phyloP scores from a whole-genome alignment of 2,797 vertebrate species.

The Sebastolobus altivelis region DNA sequence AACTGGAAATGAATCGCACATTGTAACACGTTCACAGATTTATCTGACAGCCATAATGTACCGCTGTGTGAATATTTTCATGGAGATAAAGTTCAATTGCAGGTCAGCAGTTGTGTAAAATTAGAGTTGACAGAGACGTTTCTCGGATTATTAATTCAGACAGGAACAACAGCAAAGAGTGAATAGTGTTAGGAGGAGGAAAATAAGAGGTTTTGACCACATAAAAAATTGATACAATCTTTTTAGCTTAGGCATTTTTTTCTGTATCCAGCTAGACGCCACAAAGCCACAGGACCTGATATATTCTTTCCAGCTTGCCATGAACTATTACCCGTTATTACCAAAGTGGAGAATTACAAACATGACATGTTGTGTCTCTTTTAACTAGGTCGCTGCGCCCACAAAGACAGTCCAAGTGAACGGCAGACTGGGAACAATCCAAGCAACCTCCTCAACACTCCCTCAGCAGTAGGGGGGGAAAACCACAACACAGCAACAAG shows the following conservation, averaged over 20 bases:
- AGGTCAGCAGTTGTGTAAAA: constrained; percentile 46
- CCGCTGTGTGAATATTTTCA: constrained; percentile 33
- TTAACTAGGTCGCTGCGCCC: constrained; percentile 78
- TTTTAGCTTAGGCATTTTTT: background rate
- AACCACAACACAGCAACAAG: constrained; percentile 15
- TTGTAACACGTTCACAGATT: constrained; percentile 40
- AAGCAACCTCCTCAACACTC: constrained; percentile 57
- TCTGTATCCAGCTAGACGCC: background rate
- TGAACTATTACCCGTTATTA: constrained; percentile 29
- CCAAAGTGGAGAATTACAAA: constrained; percentile 33
- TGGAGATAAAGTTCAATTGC: constrained; percentile 59
- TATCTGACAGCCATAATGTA: constrained; percentile 44
- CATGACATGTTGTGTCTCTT: constrained; percentile 57
- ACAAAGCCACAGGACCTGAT: constrained; percentile 23
- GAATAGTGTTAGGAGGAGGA: constrained; percentile 1
- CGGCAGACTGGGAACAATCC: constrained; percentile 84
- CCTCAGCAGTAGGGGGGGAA: constrained; percentile 41
- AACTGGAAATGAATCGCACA: constrained; percentile 57
- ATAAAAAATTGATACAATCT: background rate
- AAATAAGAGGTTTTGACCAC: background rate
- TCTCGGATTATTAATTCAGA: constrained; percentile 5
- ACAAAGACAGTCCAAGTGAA: constrained; percentile 85
- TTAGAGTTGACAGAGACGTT: constrained; percentile 3
- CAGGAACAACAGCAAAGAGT: constrained; percentile 5
- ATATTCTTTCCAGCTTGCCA: constrained; percentile 14